These are phyloP conservation scores for Zaprionus nigranus DNA, from an alignment of 1,140 invertebrate species.

Conservation along the genomic window DNA sequence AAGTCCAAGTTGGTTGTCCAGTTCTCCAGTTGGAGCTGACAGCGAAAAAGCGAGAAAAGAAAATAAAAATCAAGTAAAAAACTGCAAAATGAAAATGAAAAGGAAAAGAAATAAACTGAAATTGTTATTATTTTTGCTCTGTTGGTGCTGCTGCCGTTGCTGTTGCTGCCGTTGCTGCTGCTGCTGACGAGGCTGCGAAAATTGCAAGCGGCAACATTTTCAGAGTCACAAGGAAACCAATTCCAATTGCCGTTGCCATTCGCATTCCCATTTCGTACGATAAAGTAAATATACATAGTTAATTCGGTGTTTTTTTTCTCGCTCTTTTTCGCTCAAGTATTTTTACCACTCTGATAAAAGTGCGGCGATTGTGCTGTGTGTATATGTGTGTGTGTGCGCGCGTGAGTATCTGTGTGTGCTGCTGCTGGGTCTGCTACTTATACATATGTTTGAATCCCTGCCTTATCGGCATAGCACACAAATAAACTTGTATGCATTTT, in stretches of 20 bases:
- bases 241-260: conserved; percentile 37
- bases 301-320: conserved; percentile 20
- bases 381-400: conserved; percentile 27
- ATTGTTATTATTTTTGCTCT: conserved; percentile 52
- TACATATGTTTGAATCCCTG: conserved; percentile 46
- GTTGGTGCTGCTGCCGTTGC: conserved; percentile 17
- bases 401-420: conserved; percentile 34
- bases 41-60: conserved; percentile 12
- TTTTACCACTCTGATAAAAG: conserved; percentile 61
- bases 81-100: conserved; percentile 11
- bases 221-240: conserved; percentile 59
- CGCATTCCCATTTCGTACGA: conserved; percentile 49
- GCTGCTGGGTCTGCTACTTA: conserved; percentile 40
- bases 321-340: conserved; percentile 8
- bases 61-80: conserved; percentile 26
- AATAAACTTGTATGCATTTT: conserved; percentile 73
- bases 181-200: conserved; percentile 56
- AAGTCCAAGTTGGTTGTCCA: conserved; percentile 54
- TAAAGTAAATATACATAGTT: conserved; percentile 65
- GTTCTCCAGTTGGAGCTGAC: conserved; percentile 53
- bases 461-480: conserved; percentile 61
- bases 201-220: conserved; percentile 55
- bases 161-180: conserved; percentile 30
- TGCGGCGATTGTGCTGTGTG: conserved; percentile 32
- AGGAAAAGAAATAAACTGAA: conserved; percentile 44